phyloP scores from a whole-genome alignment of 2,797 vertebrate genomes.

The Halcyon chelicuti region DNA sequence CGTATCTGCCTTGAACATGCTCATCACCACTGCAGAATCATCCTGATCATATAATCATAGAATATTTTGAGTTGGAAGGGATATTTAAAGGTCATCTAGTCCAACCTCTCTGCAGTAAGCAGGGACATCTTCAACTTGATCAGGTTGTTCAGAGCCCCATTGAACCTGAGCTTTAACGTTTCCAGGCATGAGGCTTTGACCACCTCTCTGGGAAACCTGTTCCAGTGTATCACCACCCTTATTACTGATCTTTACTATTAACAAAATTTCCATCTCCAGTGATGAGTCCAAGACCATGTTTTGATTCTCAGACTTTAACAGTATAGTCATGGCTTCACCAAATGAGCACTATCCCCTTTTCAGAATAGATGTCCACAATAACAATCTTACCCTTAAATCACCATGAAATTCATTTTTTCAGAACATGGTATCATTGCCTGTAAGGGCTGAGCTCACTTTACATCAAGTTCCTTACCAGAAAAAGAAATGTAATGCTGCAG shows the following conservation, averaged over 20 bases:
- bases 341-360: neutral
- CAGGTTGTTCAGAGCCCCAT: neutral
- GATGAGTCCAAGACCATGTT: neutral
- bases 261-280: neutral
- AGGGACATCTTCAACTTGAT: neutral
- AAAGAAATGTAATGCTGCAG: conserved; percentile 50
- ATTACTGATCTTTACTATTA: neutral
- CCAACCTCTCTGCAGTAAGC: neutral
- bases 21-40: neutral
- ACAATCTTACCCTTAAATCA: neutral
- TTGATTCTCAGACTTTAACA: neutral
- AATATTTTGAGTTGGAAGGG: neutral
- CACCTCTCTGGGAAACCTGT: neutral
- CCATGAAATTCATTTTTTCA: conserved; percentile 1
- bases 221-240: neutral
- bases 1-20: neutral
- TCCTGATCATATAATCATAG: neutral
- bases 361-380: neutral
- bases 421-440: neutral
- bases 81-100: neutral
- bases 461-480: conserved; percentile 50
- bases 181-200: neutral
- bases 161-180: neutral
- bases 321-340: neutral
- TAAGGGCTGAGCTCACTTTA: conserved; percentile 8